Evolutionary conservation across 2,888 invertebrate species (phyloP), one percentile per base, ranked within the genome.

Genomic region (Pristionchus exspectatus): DNA sequence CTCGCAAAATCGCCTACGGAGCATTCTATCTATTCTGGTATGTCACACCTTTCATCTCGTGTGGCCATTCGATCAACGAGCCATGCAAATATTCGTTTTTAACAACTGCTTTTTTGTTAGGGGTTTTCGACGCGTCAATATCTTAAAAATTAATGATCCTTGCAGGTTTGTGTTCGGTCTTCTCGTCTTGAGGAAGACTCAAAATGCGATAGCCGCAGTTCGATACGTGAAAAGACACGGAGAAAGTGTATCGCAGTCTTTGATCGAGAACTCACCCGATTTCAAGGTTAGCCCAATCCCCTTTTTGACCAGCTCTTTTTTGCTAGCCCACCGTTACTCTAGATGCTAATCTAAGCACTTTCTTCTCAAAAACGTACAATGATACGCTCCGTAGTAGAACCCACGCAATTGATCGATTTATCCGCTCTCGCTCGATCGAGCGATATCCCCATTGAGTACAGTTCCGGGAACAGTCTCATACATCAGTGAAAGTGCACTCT

Each of bases 151-250:
- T 27, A 66, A 14, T 24, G 27, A 14, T 50, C 44, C 10, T 50
- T 63, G 50, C 63, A 88, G 93, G 92, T 93, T 93, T 83, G 59
- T 93, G 18, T 92, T 93, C 89, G 92, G 93, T 33, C 90, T 94
- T 14, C 90, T 94, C 24, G 94, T 95, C 4, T 90, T 95, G 21
- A 90, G 95, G 85, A 95, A 95, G 90, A 95, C 95, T 18, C 90
- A 92, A n/a, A 92, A 92, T 77, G 95, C 95, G 21, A 94, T 94
- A n/a, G 90, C 91, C 18, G 94, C 95, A 16, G 94, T 95, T 1
- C 90, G 92, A n/a, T 95, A 95, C 90, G 94, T 95, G 33, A 94
- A 94, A 77, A 91, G 90, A 21, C 92, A 94, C 90, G 92, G 92
- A 18, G 91, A 93, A 77, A 92, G 93, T 7, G 95, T 94, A 24